Evolutionary conservation across 1,140 invertebrate genomes (phyloP).

Genomic region (Littorina saxatilis): DNA sequence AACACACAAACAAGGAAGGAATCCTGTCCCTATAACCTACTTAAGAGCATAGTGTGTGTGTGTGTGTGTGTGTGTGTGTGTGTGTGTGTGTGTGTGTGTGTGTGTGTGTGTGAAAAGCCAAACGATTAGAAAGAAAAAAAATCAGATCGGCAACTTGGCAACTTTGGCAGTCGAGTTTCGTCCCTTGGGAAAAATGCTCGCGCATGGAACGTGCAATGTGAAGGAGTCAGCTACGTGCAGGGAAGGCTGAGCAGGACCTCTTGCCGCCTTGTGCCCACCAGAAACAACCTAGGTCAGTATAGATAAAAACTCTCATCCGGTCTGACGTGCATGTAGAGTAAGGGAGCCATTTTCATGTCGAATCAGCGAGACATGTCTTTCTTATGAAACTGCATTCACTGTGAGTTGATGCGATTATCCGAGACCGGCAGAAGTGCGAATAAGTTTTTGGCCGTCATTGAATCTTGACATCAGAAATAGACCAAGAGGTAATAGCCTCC

Average conservation of each 20-base stretch:
- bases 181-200: neutral
- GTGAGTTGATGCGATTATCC: neutral
- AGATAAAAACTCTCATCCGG: neutral
- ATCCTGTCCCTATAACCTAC: no score
- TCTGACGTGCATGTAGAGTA: neutral
- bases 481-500: no score
- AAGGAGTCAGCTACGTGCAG: conserved; percentile 11
- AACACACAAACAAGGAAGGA: no score
- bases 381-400: no score
- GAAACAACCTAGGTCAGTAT: neutral
- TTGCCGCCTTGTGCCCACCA: neutral
- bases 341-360: neutral
- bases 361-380: no score
- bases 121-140: neutral
- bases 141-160: neutral
- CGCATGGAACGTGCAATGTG: neutral
- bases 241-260: neutral
- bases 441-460: no score
- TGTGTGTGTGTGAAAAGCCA: neutral
- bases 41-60: no score
- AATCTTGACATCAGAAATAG: no score
- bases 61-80: neutral
- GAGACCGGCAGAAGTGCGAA: no score
- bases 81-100: conserved; percentile 8
- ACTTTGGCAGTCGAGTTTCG: neutral